Percentiles rank a stretch among this genome's conserved stretches.
Conservation (phyloP, 30 jellyfish, hydroid and myxozoan genomes). For the Phacellophora camtschatica region DNA sequence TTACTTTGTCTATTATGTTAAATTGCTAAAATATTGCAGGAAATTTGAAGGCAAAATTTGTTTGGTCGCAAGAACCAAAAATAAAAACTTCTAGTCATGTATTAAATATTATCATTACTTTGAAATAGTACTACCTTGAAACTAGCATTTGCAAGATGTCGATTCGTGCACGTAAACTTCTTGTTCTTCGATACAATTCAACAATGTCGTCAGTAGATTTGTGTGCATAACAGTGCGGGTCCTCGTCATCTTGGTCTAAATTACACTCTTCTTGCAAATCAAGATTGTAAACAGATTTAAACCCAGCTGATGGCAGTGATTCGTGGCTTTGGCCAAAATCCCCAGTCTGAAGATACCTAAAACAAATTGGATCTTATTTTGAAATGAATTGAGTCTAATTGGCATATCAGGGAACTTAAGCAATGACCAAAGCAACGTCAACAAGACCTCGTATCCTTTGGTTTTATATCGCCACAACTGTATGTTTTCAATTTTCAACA, state of each 20-base stretch:
- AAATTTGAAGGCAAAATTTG: no score
- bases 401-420: no score
- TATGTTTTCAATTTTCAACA: no score
- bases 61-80: no score
- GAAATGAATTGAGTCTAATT: no score
- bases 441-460: no score
- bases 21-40: no score
- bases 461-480: no score
- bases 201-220: slow-evolving; percentile 73
- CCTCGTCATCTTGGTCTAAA: slow-evolving; percentile 66
- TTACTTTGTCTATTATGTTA: no score
- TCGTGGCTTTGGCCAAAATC: slow-evolving; percentile 43
- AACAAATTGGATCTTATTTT: no score
- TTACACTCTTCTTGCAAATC: slow-evolving; percentile 41
- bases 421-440: no score
- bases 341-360: slow-evolving; percentile 62
- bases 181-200: slow-evolving; percentile 35
- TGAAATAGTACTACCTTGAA: slow-evolving; percentile 37
- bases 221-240: slow-evolving; percentile 12
- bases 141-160: slow-evolving; percentile 60
- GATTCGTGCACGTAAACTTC: slow-evolving; percentile 66
- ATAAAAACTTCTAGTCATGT: no score
- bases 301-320: slow-evolving; percentile 66
- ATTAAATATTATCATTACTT: background rate
- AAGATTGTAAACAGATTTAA: slow-evolving; percentile 88